Conservation (phyloP, 2,888 invertebrate species). For the Agelastica alni region DNA sequence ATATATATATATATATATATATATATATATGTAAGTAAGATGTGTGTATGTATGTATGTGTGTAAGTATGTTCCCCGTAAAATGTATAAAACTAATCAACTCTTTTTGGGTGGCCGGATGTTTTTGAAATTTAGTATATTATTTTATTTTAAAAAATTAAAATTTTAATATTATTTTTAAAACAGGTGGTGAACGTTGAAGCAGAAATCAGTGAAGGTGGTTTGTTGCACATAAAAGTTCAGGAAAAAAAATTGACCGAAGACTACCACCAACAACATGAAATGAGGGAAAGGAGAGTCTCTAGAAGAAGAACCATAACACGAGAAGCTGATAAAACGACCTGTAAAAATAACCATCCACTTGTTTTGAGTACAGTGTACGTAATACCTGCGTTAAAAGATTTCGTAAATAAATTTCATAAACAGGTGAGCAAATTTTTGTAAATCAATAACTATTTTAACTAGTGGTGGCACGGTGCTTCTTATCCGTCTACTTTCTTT, state of each 20-base stretch:
- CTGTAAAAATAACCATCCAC: conserved; percentile 21
- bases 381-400: conserved; percentile 20
- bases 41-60: no score
- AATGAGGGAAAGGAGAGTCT: not conserved
- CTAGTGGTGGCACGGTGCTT: no score
- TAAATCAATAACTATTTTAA: no score
- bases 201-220: not conserved
- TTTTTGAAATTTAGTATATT: no score
- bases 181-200: conserved; percentile 2
- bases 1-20: no score
- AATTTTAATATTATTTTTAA: not conserved
- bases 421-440: not conserved
- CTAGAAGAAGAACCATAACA: not conserved
- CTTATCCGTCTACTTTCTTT: no score
- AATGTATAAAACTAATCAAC: no score
- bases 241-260: not conserved
- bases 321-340: no score
- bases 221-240: not conserved
- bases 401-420: conserved; percentile 14
- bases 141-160: not conserved
- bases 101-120: no score
- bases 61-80: no score
- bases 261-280: not conserved
- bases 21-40: no score
- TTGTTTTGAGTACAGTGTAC: conserved; percentile 21